Evolutionary conservation across 1,140 invertebrate genomes (phyloP).

Genomic region (Pantala flavescens): DNA sequence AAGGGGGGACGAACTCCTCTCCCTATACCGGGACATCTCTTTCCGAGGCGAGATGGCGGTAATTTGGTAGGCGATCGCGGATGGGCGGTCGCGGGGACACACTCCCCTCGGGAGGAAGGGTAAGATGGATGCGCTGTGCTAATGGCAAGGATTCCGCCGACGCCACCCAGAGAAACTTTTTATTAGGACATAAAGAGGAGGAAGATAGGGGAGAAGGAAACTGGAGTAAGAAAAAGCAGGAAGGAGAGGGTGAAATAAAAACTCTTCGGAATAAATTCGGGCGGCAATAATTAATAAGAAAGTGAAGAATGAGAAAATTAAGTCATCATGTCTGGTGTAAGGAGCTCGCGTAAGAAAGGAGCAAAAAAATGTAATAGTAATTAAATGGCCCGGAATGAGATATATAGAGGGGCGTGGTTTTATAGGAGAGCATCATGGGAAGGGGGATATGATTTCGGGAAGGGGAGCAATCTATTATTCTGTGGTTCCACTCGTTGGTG

Average conservation of each 20-base stretch:
- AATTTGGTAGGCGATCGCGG: not conserved
- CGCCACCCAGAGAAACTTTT: not conserved
- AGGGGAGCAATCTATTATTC: not conserved
- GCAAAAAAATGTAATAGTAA: not conserved
- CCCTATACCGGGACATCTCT: not conserved
- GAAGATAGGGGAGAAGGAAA: not conserved
- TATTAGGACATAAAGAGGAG: not conserved
- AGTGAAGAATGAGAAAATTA: constrained; percentile 5
- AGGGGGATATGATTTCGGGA: not conserved
- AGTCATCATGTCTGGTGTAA: not conserved
- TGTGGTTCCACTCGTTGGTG: not conserved
- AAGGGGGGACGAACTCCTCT: not conserved
- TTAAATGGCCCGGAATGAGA: not conserved
- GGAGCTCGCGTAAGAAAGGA: not conserved
- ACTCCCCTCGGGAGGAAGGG: not conserved
- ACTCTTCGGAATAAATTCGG: not conserved
- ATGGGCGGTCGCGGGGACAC: not conserved
- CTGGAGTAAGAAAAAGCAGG: not conserved
- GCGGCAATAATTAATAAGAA: not conserved
- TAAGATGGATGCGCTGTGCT: not conserved
- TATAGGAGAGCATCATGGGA: not conserved
- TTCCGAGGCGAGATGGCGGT: not conserved
- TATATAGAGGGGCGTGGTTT: not conserved
- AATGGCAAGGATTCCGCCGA: not conserved
- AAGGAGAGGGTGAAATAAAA: not conserved